phyloP scores from a whole-genome alignment of 2,797 vertebrate genomes.

The Crenuchus spilurus region DNA sequence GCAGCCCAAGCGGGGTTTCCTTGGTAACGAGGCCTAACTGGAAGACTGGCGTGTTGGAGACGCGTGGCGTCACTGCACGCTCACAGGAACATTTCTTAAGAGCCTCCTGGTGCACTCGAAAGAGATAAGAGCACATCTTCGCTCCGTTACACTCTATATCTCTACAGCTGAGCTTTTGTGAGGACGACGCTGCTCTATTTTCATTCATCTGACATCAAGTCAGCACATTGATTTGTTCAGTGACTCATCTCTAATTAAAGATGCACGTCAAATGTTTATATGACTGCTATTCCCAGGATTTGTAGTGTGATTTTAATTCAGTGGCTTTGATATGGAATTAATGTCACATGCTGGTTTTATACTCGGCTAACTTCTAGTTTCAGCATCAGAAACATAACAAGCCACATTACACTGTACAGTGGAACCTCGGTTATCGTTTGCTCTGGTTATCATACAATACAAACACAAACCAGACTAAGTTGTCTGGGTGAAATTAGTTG shows the following conservation, averaged over 20 bases:
- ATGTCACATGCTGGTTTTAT: neutral
- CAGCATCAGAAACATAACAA: too few species aligned
- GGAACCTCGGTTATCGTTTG: too few species aligned
- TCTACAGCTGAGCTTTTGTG: neutral
- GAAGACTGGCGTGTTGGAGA: slow-evolving; percentile 29
- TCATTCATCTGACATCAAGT: neutral
- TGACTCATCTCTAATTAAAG: neutral
- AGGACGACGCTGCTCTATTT: neutral
- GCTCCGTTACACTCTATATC: too few species aligned
- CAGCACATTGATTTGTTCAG: neutral
- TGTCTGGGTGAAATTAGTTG: too few species aligned
- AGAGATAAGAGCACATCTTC: neutral
- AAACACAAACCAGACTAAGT: too few species aligned
- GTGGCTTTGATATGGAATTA: neutral
- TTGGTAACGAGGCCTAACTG: slow-evolving; percentile 54
- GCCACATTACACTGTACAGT: too few species aligned
- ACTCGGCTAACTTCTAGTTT: neutral
- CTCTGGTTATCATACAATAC: too few species aligned
- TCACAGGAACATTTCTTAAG: slow-evolving; percentile 2
- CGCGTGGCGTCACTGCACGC: slow-evolving; percentile 1
- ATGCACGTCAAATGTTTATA: neutral
- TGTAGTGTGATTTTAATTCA: neutral
- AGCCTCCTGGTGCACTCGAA: slow-evolving; percentile 3
- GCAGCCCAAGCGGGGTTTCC: slow-evolving; percentile 50
- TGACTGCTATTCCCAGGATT: neutral